Conservation (phyloP, 2,888 invertebrate species). For the Sinotaia quadrata region DNA sequence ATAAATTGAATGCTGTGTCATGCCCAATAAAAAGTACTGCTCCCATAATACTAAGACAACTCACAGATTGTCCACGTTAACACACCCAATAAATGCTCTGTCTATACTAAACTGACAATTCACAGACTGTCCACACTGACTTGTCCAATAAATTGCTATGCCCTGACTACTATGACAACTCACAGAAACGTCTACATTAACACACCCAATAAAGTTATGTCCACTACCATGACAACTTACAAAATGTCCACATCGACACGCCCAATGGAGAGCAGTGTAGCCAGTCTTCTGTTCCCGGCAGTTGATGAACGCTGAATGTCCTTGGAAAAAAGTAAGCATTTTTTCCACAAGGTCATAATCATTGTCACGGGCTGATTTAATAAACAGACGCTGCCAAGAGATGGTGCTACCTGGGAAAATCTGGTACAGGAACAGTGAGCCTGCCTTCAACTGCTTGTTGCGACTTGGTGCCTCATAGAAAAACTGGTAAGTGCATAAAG, state of each 20-base stretch:
- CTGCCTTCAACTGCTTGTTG: slow-evolving; percentile 66
- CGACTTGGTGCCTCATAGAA: slow-evolving; percentile 66
- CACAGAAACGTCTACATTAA: no score
- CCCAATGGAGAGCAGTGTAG: slow-evolving; percentile 68
- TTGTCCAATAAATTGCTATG: no score
- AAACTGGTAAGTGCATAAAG: slow-evolving; percentile 49
- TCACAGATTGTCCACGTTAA: no score
- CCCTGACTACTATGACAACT: no score
- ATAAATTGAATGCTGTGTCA: no score
- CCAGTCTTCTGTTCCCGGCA: slow-evolving; percentile 65
- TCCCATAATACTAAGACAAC: no score
- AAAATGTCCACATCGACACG: slow-evolving; percentile 66
- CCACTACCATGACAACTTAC: slow-evolving; percentile 49
- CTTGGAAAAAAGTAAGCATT: slow-evolving; percentile 67
- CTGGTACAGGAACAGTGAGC: slow-evolving; percentile 67
- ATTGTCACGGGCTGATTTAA: slow-evolving; percentile 65
- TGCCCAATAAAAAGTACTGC: no score
- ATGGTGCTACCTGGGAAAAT: slow-evolving; percentile 68
- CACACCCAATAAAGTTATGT: no score
- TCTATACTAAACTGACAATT: no score
- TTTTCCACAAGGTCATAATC: slow-evolving; percentile 66
- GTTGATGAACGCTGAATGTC: slow-evolving; percentile 66
- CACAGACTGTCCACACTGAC: no score
- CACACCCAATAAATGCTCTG: no score
- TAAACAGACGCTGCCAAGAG: slow-evolving; percentile 65